A percentile compares a stretch with the other conserved stretches of the same genome.
phyloP scores from a whole-genome alignment of 2,888 invertebrate genomes.

The Meandrusa payeni region DNA sequence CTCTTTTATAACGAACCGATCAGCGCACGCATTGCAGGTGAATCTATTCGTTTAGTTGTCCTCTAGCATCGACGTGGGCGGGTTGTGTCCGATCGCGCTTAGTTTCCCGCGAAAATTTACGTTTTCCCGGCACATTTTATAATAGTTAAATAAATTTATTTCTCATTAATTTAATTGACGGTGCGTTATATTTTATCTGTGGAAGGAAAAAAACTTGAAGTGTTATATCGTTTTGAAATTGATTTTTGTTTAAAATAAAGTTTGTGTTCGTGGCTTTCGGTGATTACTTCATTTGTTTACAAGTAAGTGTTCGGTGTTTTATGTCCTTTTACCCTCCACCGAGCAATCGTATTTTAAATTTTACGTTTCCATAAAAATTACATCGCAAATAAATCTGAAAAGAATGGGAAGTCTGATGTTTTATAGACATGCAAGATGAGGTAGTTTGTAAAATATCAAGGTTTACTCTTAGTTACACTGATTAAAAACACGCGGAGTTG shows the following conservation, averaged over 20 bases:
- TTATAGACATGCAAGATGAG: constrained; percentile 2
- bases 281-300: constrained; percentile 10
- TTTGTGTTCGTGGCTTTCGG: constrained; percentile 32
- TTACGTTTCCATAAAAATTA: no score
- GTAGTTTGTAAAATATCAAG: neutral
- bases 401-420: neutral
- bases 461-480: no score
- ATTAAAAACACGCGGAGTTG: no score
- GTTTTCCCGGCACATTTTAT: constrained; percentile 31
- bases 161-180: neutral
- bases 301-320: constrained; percentile 15
- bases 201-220: neutral
- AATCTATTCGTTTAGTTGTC: constrained; percentile 60
- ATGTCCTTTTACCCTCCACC: neutral
- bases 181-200: constrained; percentile 14
- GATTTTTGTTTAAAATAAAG: constrained; percentile 38
- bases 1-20: constrained; percentile 51
- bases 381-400: neutral
- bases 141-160: neutral
- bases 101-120: constrained; percentile 76
- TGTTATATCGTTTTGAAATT: neutral
- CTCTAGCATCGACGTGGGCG: constrained; percentile 52
- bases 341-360: neutral
- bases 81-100: constrained; percentile 41
- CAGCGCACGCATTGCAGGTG: constrained; percentile 80